These are phyloP conservation scores for Benthochromis sp. DNA, from an alignment of 2,113 vertebrate species.

Conservation along the genomic window DNA sequence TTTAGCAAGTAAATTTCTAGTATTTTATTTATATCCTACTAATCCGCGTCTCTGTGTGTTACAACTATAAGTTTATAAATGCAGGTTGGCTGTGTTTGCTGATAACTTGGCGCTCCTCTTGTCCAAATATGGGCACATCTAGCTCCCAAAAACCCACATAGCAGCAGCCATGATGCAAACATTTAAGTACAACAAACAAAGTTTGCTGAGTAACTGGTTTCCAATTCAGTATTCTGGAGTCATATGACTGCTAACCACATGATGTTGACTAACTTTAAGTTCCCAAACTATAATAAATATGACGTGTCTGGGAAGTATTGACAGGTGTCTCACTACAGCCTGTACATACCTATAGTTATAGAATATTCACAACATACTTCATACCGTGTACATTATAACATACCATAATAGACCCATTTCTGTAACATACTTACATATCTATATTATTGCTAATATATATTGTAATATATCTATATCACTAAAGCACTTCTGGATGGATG, in stretches of 20 bases:
- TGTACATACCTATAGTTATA: too few relatives aligned
- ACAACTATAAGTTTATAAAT: background rate
- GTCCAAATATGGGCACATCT: background rate
- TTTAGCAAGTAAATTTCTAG: rapidly evolving
- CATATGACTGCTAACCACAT: background rate
- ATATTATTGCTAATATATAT: too few relatives aligned
- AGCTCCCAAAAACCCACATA: background rate
- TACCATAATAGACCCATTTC: too few relatives aligned
- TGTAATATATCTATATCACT: too few relatives aligned
- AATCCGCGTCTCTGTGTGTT: rapidly evolving
- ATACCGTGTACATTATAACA: too few relatives aligned
- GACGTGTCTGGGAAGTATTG: background rate
- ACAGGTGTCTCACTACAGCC: background rate
- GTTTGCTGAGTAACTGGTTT: background rate
- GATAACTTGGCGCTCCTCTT: background rate
- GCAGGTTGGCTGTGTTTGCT: background rate
- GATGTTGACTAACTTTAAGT: background rate
- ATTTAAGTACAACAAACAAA: background rate
- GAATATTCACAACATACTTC: too few relatives aligned
- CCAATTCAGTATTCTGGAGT: background rate
- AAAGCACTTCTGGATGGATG: too few relatives aligned
- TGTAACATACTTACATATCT: too few relatives aligned
- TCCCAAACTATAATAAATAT: background rate
- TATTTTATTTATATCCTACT: background rate
- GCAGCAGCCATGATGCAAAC: background rate